Conservation (phyloP, 2,888 invertebrate species). For the Spicauda simplicius region DNA sequence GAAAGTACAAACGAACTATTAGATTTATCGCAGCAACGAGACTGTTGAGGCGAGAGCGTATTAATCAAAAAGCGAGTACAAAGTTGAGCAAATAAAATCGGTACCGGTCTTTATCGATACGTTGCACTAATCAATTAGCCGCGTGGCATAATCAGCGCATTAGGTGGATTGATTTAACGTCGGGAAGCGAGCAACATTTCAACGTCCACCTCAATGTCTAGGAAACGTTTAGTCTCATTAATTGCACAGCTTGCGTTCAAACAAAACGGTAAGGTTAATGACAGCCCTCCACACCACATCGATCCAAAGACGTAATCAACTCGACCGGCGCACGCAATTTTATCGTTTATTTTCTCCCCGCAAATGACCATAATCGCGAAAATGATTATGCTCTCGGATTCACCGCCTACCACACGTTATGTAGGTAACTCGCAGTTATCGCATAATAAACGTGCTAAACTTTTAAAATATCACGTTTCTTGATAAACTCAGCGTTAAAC, state of each 20-base stretch:
- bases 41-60: slow-evolving; percentile 20
- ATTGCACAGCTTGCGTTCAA: slow-evolving; percentile 44
- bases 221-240: slow-evolving; percentile 56
- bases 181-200: slow-evolving; percentile 58
- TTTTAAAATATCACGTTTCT: slow-evolving; percentile 44
- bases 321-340: slow-evolving; percentile 26
- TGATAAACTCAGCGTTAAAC: slow-evolving; percentile 41
- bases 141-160: slow-evolving; percentile 56
- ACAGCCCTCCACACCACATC: slow-evolving; percentile 33
- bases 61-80: slow-evolving; percentile 26
- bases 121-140: slow-evolving; percentile 53
- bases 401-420: slow-evolving; percentile 29
- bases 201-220: slow-evolving; percentile 55
- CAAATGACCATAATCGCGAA: slow-evolving; percentile 36
- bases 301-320: slow-evolving; percentile 27
- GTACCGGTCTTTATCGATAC: slow-evolving; percentile 43
- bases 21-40: slow-evolving; percentile 15
- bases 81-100: slow-evolving; percentile 31
- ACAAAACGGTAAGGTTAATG: slow-evolving; percentile 38
- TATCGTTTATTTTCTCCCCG: slow-evolving; percentile 36
- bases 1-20: not conserved
- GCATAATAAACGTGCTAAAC: slow-evolving; percentile 37
- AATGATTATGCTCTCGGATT: slow-evolving; percentile 26
- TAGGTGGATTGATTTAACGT: slow-evolving; percentile 62
- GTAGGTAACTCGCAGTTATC: slow-evolving; percentile 26